A percentile compares a stretch with the other conserved stretches of the same genome.
Conservation (phyloP, 2,113 vertebrate species). For the Geococcyx californianus region DNA sequence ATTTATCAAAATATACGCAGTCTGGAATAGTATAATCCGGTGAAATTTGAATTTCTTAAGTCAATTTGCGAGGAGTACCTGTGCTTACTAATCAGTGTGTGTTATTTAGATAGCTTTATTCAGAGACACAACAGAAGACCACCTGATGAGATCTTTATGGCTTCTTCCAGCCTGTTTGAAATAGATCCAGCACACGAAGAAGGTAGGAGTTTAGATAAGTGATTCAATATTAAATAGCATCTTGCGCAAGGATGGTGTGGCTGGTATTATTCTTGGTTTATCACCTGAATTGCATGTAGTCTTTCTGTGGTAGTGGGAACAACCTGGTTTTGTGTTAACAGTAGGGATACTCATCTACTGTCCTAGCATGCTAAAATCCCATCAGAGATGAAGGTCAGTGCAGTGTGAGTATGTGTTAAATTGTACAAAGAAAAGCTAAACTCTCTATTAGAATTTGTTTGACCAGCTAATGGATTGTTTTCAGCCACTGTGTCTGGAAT, state of each 20-base stretch:
- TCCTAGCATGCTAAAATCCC: background rate
- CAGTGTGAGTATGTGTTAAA: background rate
- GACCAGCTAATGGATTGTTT: background rate
- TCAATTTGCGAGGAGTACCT: background rate
- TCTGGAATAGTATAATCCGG: background rate
- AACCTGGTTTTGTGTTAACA: background rate
- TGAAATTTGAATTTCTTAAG: background rate
- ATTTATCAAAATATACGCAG: background rate
- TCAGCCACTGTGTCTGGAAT: background rate
- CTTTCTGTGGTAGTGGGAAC: background rate
- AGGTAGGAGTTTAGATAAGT: background rate
- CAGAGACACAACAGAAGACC: background rate
- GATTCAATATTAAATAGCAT: background rate
- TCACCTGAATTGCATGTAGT: background rate
- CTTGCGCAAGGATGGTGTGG: background rate
- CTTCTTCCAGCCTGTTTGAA: background rate
- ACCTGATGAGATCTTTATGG: background rate
- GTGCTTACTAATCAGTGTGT: background rate
- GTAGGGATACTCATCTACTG: background rate
- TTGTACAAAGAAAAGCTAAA: background rate
- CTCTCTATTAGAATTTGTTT: background rate
- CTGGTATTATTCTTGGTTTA: background rate
- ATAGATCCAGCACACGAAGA: background rate
- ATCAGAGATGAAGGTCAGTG: background rate
- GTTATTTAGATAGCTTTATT: slow-evolving; percentile 5